Evolutionary conservation across 2,113 vertebrate genomes (phyloP).

Genomic region (Oreochromis spilurus): DNA sequence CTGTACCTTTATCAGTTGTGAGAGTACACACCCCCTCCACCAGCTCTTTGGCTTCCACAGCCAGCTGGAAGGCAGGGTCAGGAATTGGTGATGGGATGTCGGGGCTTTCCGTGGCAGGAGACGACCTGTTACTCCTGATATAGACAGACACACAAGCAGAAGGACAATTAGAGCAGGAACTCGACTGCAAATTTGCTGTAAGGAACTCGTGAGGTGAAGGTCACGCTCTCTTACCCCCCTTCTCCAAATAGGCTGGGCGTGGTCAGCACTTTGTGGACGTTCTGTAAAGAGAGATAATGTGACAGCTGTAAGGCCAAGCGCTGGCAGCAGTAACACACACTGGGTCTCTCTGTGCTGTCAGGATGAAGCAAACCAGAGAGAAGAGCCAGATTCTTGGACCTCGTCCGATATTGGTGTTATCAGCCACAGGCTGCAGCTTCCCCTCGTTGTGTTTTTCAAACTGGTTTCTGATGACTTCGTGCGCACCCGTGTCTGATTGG

Average conservation of each 20-base stretch:
- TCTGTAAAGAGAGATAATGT: constrained; percentile 62
- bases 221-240: constrained; percentile 68
- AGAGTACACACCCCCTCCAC: constrained; percentile 52
- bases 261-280: constrained; percentile 83
- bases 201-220: background rate
- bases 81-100: constrained; percentile 53
- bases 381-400: background rate
- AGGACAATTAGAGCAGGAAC: background rate
- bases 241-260: constrained; percentile 64
- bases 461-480: background rate
- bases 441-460: background rate
- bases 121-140: constrained; percentile 34
- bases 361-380: background rate
- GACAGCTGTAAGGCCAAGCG: background rate
- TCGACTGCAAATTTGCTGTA: background rate
- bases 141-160: background rate
- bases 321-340: background rate
- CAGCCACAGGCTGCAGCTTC: background rate
- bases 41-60: constrained; percentile 71
- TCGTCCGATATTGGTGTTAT: background rate
- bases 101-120: constrained; percentile 45
- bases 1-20: constrained; percentile 54
- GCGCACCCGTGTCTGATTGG: fast-evolving
- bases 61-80: constrained; percentile 64
- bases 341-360: background rate